A percentile compares a stretch with the other conserved stretches of the same genome.
Conservation (phyloP, 2,113 vertebrate species). For the Calypte anna region DNA sequence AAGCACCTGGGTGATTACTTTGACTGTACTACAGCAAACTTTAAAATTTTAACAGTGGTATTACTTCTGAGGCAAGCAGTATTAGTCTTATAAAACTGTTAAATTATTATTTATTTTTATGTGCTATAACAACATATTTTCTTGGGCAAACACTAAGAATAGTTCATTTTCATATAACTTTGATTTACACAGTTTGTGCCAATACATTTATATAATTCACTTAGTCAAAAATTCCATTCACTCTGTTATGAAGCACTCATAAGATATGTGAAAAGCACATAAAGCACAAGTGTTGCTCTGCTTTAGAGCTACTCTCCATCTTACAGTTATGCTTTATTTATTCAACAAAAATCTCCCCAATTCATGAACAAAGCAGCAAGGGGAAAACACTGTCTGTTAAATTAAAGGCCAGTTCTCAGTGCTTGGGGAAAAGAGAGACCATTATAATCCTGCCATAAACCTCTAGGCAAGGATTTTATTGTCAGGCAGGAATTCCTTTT, state of each 20-base stretch:
- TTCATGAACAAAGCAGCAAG: not conserved
- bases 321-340: not conserved
- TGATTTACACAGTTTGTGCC: not conserved
- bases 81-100: not conserved
- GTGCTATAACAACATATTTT: not conserved
- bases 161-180: not conserved
- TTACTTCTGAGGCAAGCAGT: not conserved
- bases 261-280: not conserved
- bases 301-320: not conserved
- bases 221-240: not conserved
- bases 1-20: not conserved
- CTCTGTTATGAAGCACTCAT: not conserved
- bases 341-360: not conserved
- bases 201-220: not conserved
- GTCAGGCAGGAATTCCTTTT: accelerated
- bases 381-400: not conserved
- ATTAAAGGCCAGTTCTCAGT: not conserved
- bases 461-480: not conserved
- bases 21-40: not conserved
- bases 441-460: not conserved
- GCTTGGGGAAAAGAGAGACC: not conserved
- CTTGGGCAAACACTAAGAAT: not conserved
- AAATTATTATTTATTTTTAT: not conserved
- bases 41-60: not conserved
- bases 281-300: not conserved